Evolutionary conservation across 37 sponge, comb jelly and placozoan genomes (phyloP), one percentile per base, ranked within the genome.

Genomic region (Petrosia ficiformis): DNA sequence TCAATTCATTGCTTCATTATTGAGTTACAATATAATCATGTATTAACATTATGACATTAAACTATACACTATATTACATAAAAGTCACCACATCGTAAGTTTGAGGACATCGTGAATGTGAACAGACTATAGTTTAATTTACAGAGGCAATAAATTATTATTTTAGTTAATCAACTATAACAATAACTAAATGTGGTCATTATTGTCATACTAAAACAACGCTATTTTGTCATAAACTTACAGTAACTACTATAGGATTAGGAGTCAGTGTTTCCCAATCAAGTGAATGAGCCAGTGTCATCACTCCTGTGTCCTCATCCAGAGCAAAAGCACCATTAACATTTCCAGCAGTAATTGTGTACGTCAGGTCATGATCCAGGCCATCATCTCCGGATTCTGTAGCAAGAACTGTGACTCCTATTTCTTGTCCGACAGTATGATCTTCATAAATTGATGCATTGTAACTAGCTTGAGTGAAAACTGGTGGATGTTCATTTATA

Each of bases 401-500:
- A 30, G 83, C 76, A 21, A 29, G n/a, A 10, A 75, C 64, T 34
- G 76, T 75, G 0, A 69, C 33, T 2, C 83, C 83, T 39, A 82
- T 75, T 24, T 54, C 36, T 11, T 31, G 36, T 39, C 26, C 64
- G 0, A 75, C 60, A 19, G 32, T 40, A 39, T 44, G 76, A 39
- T 42, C 33, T 39, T 82, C 83, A 52, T 24, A 0, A 33, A 82
- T 57, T 3, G 76, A 69, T 38, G 71, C 60, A n/a, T 39, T 58
- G 61, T 82, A 82, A 8, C 33, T 22, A 0, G 44, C 29, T 26
- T 2, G 26, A 35, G 56, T 25, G 64, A 82, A 82, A 44, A 67
- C 70, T 5, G 83, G 83, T 1, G 76, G 42, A 58, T 26, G 61
- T 29, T 82, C 83, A 68, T 82, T 82, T 25, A 4, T 22, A 36